Evolutionary conservation across 2,113 vertebrate genomes (phyloP).

Genomic region (Rhagologus leucostigma): DNA sequence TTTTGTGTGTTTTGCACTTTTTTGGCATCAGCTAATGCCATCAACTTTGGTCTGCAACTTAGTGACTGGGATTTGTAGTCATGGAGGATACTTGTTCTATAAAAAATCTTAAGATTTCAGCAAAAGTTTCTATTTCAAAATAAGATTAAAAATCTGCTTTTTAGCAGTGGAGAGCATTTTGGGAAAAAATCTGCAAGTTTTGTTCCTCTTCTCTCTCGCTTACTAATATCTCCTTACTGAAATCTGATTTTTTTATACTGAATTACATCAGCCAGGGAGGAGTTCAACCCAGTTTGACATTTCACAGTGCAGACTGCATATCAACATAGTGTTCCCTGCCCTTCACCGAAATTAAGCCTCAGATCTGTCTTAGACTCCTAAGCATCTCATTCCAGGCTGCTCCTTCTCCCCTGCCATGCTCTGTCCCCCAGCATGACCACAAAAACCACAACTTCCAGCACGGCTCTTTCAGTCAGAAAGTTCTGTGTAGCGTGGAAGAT

Average conservation of each 20-base stretch:
- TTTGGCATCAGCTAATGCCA: neutral
- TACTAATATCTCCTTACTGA: neutral
- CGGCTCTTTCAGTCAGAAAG: neutral
- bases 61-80: neutral
- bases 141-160: neutral
- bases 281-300: neutral
- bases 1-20: neutral
- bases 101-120: neutral
- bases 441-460: neutral
- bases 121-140: neutral
- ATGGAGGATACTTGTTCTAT: neutral
- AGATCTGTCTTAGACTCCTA: neutral
- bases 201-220: neutral
- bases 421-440: rapidly evolving
- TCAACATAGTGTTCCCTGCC: neutral
- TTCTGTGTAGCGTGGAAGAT: neutral
- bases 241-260: neutral
- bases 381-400: neutral
- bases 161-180: neutral
- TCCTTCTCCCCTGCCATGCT: neutral
- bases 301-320: neutral
- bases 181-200: neutral
- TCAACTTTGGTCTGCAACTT: neutral
- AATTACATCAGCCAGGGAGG: neutral
- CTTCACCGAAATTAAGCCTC: neutral